phyloP scores from a whole-genome alignment of 2,797 vertebrate species.

The Paramormyrops hopkinsi region DNA sequence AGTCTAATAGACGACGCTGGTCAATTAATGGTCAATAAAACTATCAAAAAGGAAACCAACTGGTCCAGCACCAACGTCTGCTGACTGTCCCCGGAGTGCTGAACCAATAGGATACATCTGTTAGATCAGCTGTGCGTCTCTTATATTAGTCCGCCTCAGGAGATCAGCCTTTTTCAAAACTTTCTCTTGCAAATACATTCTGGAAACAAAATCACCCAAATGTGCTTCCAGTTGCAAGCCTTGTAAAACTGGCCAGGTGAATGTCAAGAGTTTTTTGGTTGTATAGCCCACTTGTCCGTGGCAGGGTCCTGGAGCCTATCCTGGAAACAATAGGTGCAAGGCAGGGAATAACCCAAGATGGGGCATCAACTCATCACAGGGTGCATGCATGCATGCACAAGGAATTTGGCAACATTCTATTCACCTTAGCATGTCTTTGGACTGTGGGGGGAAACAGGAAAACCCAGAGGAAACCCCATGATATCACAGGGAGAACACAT shows the following conservation, averaged over 20 bases:
- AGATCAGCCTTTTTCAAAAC: not conserved
- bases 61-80: not conserved
- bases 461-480: not conserved
- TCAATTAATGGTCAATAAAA: not conserved
- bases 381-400: not conserved
- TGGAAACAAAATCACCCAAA: not conserved
- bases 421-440: not conserved
- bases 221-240: not conserved
- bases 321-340: not conserved
- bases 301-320: not conserved
- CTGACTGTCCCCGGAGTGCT: not conserved
- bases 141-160: not conserved
- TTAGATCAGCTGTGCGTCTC: not conserved
- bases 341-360: not conserved
- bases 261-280: not conserved
- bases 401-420: not conserved
- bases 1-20: not conserved
- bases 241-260: not conserved
- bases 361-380: not conserved
- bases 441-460: not conserved
- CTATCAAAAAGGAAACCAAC: not conserved
- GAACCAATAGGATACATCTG: not conserved
- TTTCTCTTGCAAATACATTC: not conserved
- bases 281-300: not conserved
- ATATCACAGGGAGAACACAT: not conserved